Percentiles rank a stretch among this genome's conserved stretches.
Evolutionary conservation across 2,113 vertebrate genomes (phyloP).

Genomic region (Hypomesus transpacificus): DNA sequence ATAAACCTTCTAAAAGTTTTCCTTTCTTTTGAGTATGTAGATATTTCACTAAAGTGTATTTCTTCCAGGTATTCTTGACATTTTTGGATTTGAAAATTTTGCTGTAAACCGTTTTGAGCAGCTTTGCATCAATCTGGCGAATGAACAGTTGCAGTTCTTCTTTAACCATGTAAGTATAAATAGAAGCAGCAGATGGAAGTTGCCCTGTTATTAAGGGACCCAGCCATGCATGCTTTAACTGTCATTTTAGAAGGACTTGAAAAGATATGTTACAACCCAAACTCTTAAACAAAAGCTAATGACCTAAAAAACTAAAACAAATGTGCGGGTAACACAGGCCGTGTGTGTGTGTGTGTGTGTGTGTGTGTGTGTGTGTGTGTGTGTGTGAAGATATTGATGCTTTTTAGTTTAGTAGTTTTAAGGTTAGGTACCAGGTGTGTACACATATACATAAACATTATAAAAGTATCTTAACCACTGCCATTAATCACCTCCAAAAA

Average conservation of each 20-base stretch:
- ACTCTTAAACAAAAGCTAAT: not conserved
- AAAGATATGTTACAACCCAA: not conserved
- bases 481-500: too few species aligned
- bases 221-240: not conserved
- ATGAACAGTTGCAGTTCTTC: constrained; percentile 79
- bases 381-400: not conserved
- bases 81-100: constrained; percentile 81
- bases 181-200: not conserved
- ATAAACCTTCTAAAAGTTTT: not conserved
- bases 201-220: not conserved
- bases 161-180: constrained; percentile 72
- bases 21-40: not conserved
- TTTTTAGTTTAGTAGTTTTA: too few species aligned
- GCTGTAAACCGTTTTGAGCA: constrained; percentile 75
- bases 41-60: not conserved
- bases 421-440: too few species aligned
- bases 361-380: not conserved
- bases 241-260: not conserved
- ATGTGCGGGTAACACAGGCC: too few species aligned
- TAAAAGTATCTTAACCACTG: too few species aligned
- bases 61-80: constrained; percentile 73
- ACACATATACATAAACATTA: too few species aligned
- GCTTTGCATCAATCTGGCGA: constrained; percentile 78
- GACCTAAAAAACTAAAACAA: not conserved
- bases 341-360: not conserved